phyloP scores from a whole-genome alignment of 2,888 invertebrate genomes.

The Bruchidius siliquastri region DNA sequence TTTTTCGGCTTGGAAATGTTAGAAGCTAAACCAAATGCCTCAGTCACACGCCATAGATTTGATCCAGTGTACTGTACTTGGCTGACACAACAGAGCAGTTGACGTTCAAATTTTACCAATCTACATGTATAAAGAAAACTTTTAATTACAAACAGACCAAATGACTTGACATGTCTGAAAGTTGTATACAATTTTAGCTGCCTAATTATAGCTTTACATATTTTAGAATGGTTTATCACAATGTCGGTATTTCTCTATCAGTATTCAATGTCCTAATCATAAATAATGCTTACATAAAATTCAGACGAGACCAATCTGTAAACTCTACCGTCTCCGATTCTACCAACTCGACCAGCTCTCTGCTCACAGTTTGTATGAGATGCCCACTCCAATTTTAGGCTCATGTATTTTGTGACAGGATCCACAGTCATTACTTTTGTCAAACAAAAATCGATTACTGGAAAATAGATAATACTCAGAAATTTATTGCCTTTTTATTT shows the following conservation, averaged over 20 bases:
- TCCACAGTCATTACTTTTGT: constrained; percentile 79
- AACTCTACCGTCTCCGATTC: constrained; percentile 79
- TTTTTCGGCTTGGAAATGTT: no score
- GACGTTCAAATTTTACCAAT: no score
- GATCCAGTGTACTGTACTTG: no score
- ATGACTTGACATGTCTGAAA: no score
- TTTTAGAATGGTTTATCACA: no score
- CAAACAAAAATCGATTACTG: constrained; percentile 92
- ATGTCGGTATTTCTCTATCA: no score
- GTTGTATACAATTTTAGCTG: not conserved
- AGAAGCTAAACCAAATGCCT: no score
- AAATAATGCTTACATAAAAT: constrained; percentile 52
- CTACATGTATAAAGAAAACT: constrained; percentile 5
- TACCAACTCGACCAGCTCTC: constrained; percentile 85
- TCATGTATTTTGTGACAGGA: constrained; percentile 69
- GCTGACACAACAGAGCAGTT: no score
- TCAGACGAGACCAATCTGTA: constrained; percentile 69
- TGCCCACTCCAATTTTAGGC: constrained; percentile 80
- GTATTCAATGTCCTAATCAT: not conserved
- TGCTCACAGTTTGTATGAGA: constrained; percentile 86
- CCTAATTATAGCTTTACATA: not conserved
- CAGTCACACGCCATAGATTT: no score
- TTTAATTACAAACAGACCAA: not conserved
- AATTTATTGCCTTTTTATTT: not conserved
- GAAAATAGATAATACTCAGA: constrained; percentile 22